Conservation (phyloP, 2,113 vertebrate genomes). For the Tachycineta bicolor region DNA sequence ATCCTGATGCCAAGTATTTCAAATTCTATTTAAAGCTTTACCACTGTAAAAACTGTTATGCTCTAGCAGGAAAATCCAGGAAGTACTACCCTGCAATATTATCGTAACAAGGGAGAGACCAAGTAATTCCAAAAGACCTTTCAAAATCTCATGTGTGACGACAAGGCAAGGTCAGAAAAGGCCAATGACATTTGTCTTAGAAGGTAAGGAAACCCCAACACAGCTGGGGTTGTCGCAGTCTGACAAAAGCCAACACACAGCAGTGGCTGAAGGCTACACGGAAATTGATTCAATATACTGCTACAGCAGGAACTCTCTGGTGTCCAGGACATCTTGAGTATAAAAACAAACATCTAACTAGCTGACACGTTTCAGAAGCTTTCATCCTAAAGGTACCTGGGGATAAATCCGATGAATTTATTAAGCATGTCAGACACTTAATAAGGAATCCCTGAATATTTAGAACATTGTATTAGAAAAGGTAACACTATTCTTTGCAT, state of each 20-base stretch:
- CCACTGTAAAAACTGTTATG: slow-evolving; percentile 44
- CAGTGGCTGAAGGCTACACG: neutral
- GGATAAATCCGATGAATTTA: neutral
- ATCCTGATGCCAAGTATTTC: slow-evolving; percentile 35
- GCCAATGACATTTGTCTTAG: slow-evolving; percentile 18
- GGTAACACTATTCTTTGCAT: neutral
- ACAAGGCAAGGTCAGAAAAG: slow-evolving; percentile 39
- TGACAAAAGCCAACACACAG: slow-evolving; percentile 2
- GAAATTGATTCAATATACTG: neutral
- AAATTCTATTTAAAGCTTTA: slow-evolving; percentile 55
- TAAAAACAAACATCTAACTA: neutral
- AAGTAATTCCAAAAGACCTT: slow-evolving; percentile 35
- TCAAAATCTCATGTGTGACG: slow-evolving; percentile 12
- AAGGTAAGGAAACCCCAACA: slow-evolving; percentile 33
- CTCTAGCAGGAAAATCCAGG: slow-evolving; percentile 47
- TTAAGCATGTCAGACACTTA: neutral
- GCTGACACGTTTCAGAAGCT: neutral
- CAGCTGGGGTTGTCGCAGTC: neutral
- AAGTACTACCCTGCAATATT: slow-evolving; percentile 28
- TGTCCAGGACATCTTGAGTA: neutral
- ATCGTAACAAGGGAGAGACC: neutral
- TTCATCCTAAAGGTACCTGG: neutral
- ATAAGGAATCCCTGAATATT: neutral
- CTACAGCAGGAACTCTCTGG: neutral
- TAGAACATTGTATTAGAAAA: neutral